Evolutionary conservation across 2,888 invertebrate genomes (phyloP), one percentile per base, ranked within the genome.

Genomic region (Biston betularia): DNA sequence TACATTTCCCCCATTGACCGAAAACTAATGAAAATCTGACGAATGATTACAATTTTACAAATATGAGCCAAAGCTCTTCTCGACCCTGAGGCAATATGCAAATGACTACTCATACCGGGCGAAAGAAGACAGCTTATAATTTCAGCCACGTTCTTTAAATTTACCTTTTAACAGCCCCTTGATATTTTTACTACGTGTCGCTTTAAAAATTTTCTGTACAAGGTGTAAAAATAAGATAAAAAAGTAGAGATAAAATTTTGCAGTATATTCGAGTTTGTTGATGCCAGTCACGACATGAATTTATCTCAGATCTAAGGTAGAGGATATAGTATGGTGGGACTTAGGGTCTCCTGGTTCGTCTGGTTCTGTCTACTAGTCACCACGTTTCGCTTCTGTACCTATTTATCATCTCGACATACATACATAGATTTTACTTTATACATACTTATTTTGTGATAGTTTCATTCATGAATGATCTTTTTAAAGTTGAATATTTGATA

Each of bases 101-200:
- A 88, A 87, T 85, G 82, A 79, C 74, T 76, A 75, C 72, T 72
- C 75, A 53, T 61, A 65, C 70, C 70, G 45, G 69, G 69, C 76
- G 72, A 80, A 82, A 83, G 80, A 83, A 86, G 81, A 66, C 71
- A 73, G 77, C 78, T 88, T 88, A 83, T 87, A 85, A 90, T 89
- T 89, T 89, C 75, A 80, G 82, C 85, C 90, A 89, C 89, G 89
- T 89, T 84, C 80, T 86, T 84, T 82, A 89, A 90, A 89, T 90
- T 89, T 86, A 87, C 87, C 87, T 89, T 85, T 86, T 88, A 90
- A 89, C 87, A 83, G 84, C 84, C 85, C 83, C 87, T 83, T 87
- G 86, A 90, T 89, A 89, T 89, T 90, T 89, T 88, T 86, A 86
- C 84, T 87, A 88, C 87, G 88, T 89, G 89, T 89, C 83, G 77